Evolutionary conservation across 2,113 vertebrate genomes (phyloP).

Genomic region (Heterochromis multidens): DNA sequence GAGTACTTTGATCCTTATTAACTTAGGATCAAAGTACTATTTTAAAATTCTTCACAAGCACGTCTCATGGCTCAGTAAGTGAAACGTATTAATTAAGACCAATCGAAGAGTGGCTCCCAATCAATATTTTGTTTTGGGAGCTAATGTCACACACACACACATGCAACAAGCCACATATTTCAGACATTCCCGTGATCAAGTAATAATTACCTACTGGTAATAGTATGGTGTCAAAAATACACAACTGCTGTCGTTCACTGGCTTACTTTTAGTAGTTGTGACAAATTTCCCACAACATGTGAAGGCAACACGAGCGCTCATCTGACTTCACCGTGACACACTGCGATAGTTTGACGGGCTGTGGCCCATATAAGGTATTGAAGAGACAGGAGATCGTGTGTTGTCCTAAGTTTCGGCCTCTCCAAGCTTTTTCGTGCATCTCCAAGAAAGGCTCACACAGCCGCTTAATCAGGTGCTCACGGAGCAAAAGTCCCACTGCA

Average conservation of each 20-base stretch:
- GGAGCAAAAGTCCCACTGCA: background rate
- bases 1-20: no score
- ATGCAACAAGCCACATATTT: background rate
- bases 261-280: background rate
- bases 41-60: background rate
- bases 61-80: no score
- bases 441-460: background rate
- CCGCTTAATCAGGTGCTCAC: background rate
- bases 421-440: background rate
- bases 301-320: slow-evolving; percentile 30
- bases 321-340: slow-evolving; percentile 52
- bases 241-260: background rate
- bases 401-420: background rate
- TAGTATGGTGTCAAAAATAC: background rate
- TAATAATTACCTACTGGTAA: background rate
- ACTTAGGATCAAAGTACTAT: background rate
- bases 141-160: no score
- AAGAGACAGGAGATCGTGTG: background rate
- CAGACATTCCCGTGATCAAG: background rate
- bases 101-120: background rate
- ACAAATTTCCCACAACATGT: background rate
- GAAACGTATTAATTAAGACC: no score
- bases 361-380: slow-evolving; percentile 33
- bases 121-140: background rate
- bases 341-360: background rate